These are phyloP conservation scores for Trichacis sp. DNA, from an alignment of 2,888 invertebrate species.

Conservation along the genomic window DNA sequence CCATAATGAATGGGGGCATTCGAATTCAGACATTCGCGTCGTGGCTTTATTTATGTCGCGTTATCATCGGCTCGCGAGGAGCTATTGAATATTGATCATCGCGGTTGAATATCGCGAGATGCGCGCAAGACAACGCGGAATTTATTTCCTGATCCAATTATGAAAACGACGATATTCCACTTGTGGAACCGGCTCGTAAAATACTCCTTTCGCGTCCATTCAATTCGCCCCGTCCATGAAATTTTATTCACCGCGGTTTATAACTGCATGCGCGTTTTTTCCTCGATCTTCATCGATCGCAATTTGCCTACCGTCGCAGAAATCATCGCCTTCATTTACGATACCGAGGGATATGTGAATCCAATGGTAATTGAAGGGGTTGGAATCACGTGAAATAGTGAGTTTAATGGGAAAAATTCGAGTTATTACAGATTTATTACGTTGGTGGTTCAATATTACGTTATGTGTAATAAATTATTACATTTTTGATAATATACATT, in stretches of 20 bases:
- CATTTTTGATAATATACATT: too few relatives aligned
- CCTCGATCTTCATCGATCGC: not conserved
- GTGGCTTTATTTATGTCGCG: not conserved
- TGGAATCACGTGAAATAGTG: too few relatives aligned
- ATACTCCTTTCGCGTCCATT: constrained; percentile 25
- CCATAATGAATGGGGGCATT: not conserved
- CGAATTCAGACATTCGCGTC: not conserved
- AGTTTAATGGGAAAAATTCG: too few relatives aligned
- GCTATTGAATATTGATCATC: constrained; percentile 4
- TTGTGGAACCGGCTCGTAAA: constrained; percentile 26
- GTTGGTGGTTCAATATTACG: too few relatives aligned
- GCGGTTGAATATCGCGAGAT: constrained; percentile 29
- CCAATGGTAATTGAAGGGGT: too few relatives aligned
- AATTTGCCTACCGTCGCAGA: not conserved
- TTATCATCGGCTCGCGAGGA: not conserved
- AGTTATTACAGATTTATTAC: too few relatives aligned
- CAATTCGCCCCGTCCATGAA: constrained; percentile 25
- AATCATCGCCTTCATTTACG: not conserved
- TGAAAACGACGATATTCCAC: not conserved
- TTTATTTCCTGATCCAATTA: constrained; percentile 20
- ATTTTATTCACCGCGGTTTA: constrained; percentile 21
- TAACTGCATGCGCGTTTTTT: not conserved
- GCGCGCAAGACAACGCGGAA: constrained; percentile 9
- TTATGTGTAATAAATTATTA: too few relatives aligned
- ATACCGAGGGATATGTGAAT: not conserved